Evolutionary conservation across 2,888 invertebrate genomes (phyloP), one percentile per base, ranked within the genome.

Genomic region (Physocephala rufipes): DNA sequence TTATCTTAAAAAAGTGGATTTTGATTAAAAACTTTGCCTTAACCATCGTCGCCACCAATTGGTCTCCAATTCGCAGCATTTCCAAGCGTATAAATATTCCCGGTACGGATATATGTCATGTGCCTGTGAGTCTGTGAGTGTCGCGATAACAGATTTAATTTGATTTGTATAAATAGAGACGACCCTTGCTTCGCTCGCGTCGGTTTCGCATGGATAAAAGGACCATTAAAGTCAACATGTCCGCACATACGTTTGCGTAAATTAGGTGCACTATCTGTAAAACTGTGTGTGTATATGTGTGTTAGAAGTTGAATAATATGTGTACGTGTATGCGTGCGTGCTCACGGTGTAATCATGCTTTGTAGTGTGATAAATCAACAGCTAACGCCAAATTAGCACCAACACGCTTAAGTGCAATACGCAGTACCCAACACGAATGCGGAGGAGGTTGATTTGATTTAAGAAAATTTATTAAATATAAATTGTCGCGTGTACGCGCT

Each of bases 151-250:
- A 67, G 68, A 67, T 59, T 67, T 45, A 58, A 67, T 47, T 67
- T 67, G 73, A 72, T 74, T 71, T 73, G 72, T 67, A 53, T 61
- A 66, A 62, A 67, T 71, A 53, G 26, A 59, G 67, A 36, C 36
- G 36, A 9, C 36, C 36, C 4, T 66, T 36, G 71, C 62, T 53
- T 58, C 45, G 59, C 58, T 45, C 53, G 24, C 9, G 9, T 36
- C 36, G 36, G 4, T 4, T 36, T 9, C 36, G 36, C n/a, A n/a
- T 36, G 36, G 36, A 36, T 4, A 9, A 36, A 24, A 58, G 47
- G 43, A 49, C 30, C 61, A 51, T 36, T 67, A 24, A 13, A 53
- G 45, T 16, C 58, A 24, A 24, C n/a, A 13, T 19, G 45, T 45
- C 36, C 24, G 26, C 26, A 19, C n/a, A 36, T 9, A 36, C 36